phyloP scores from a whole-genome alignment of 2,113 vertebrate genomes.

The Epinephelus lanceolatus region DNA sequence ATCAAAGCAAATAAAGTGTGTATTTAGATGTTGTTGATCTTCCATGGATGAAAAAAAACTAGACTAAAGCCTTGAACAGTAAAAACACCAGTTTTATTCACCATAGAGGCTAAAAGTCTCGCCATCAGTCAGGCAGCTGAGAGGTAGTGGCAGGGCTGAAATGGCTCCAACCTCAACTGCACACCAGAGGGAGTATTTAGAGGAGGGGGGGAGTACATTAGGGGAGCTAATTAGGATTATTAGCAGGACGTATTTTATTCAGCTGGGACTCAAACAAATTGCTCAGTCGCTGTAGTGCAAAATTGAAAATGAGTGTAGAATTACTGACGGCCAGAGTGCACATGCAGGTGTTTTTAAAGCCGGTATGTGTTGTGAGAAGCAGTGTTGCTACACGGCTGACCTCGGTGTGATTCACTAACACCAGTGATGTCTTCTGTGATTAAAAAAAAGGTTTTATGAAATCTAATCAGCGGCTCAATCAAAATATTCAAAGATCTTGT shows the following conservation, averaged over 20 bases:
- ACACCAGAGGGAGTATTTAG: constrained; percentile 72
- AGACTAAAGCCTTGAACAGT: background rate
- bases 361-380: background rate
- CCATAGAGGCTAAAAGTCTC: constrained; percentile 7
- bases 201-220: constrained; percentile 63
- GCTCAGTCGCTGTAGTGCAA: constrained; percentile 67
- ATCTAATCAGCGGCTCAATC: background rate
- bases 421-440: constrained; percentile 3
- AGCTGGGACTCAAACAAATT: constrained; percentile 79
- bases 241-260: constrained; percentile 79
- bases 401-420: background rate
- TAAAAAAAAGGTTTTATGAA: background rate
- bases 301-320: constrained; percentile 61
- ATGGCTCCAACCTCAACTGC: constrained; percentile 51
- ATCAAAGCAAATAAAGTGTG: too few species aligned
- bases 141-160: constrained; percentile 52
- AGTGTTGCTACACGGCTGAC: background rate
- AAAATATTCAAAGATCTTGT: background rate
- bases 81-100: background rate
- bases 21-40: background rate
- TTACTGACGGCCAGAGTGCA: constrained; percentile 38
- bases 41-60: background rate
- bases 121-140: constrained; percentile 41
- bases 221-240: constrained; percentile 82
- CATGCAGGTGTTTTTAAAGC: background rate